Evolutionary conservation across 2,888 invertebrate genomes (phyloP), one percentile per base, ranked within the genome.

Genomic region (Cotesia congregata): DNA sequence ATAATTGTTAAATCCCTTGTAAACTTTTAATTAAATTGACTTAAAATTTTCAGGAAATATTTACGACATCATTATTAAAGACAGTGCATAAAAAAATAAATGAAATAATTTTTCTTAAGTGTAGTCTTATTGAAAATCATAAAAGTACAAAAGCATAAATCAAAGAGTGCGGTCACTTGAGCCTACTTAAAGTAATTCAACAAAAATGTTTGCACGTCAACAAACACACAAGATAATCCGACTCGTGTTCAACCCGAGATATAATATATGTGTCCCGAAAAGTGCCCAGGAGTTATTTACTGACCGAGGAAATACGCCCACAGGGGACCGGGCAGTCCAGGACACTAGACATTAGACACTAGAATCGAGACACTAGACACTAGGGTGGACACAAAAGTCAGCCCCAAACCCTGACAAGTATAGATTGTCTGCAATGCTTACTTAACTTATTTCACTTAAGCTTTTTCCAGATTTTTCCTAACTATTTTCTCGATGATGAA

Each of bases 231-330:
- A 38, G 39, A 38, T 67, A 67, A 67, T 67, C 67, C 38, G 30
- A 38, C 12, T 38, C 30, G 12, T 20, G 9, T n/a, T n/a, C 7
- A 30, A 39, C 30, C 38, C n/a, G 67, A 67, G 30, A 67, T 67
- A 50, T 50, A 6, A 9, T 9, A 50, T 50, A 50, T 67, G 12
- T 67, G 67, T 39, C 12, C 5, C 12, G 39, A 39, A 20, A 67
- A 67, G 67, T 67, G 67, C 9, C 39, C 67, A 67, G 39, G 67
- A 67, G 67, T 67, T 67, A 67, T 39, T 67, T 67, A 67, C 39
- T 67, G 67, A 67, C 67, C 39, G 67, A 20, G 67, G 39, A 67
- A 67, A 67, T 67, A 67, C 67, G 67, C 67, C 67, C 67, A 67
- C 67, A 20, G 38, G 39, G 39, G 30, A 38, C 38, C 39, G 38